Conservation (phyloP, 2,888 invertebrate species). For the Andrena bucephala region DNA sequence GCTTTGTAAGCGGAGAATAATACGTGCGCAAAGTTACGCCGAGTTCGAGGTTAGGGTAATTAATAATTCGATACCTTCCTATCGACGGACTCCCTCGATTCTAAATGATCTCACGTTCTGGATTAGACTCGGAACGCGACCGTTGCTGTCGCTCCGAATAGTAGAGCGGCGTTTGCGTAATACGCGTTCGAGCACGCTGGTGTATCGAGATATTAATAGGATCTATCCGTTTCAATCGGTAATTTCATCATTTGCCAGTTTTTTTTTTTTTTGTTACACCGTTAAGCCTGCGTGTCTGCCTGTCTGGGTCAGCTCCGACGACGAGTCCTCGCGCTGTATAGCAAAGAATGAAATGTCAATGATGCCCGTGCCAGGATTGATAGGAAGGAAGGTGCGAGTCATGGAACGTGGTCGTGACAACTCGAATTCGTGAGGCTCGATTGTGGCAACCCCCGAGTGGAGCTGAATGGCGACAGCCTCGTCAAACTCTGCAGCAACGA, state of each 20-base stretch:
- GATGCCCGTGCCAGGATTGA: no score
- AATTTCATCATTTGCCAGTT: conserved; percentile 40
- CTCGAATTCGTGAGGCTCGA: no score
- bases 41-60: conserved; percentile 62
- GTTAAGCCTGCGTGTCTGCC: not conserved
- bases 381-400: no score
- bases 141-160: conserved; percentile 26
- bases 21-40: conserved; percentile 42
- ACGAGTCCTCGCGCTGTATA: not conserved
- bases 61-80: conserved; percentile 79
- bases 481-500: not conserved
- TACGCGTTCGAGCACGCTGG: conserved; percentile 21
- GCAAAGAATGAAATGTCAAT: not conserved
- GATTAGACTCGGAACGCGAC: conserved; percentile 37
- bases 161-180: conserved; percentile 38
- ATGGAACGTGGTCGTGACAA: no score
- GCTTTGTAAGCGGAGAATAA: conserved; percentile 40
- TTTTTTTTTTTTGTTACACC: not conserved
- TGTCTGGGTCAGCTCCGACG: not conserved
- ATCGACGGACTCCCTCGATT: conserved; percentile 70
- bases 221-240: conserved; percentile 35
- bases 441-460: not conserved
- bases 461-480: not conserved
- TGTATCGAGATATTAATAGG: conserved; percentile 36
- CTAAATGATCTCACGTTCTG: conserved; percentile 64